A percentile compares a stretch with the other conserved stretches of the same genome.
Evolutionary conservation across 2,888 invertebrate genomes (phyloP).

Genomic region (Poecilobothrus nobilitatus): DNA sequence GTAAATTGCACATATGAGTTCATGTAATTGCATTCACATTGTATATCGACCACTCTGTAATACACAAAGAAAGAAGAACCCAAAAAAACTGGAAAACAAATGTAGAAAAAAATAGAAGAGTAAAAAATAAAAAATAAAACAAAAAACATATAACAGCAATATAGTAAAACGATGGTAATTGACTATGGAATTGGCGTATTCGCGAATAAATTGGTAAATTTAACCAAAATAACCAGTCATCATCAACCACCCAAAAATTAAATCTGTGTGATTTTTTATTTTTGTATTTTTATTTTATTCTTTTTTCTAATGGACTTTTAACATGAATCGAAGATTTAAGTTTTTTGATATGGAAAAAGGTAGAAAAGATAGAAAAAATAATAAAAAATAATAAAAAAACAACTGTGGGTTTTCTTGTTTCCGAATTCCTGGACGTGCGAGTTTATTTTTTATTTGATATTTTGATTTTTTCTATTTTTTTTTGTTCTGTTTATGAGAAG

Average conservation of each 20-base stretch:
- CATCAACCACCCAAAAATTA: constrained; percentile 3
- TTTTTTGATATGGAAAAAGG: neutral
- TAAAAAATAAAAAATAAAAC: neutral
- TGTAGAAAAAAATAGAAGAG: neutral
- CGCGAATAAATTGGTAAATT: too few relatives aligned
- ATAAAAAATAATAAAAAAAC: neutral
- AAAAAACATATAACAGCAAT: neutral
- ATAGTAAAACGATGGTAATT: too few relatives aligned
- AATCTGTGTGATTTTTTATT: neutral
- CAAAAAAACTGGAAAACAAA: neutral
- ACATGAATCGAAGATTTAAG: neutral
- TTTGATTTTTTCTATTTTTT: neutral
- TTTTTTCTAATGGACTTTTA: constrained; percentile 5
- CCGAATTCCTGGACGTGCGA: constrained; percentile 6
- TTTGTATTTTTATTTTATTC: neutral
- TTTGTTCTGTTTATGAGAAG: neutral
- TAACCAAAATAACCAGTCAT: neutral
- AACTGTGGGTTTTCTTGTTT: constrained; percentile 3
- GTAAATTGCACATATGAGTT: neutral
- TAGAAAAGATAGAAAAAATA: neutral
- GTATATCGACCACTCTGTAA: too few relatives aligned
- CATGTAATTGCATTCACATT: too few relatives aligned
- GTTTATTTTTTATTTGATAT: neutral
- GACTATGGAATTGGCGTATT: too few relatives aligned
- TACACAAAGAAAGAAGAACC: neutral